Evolutionary conservation across 2,113 vertebrate genomes (phyloP).

Genomic region (Helogale parvula): DNA sequence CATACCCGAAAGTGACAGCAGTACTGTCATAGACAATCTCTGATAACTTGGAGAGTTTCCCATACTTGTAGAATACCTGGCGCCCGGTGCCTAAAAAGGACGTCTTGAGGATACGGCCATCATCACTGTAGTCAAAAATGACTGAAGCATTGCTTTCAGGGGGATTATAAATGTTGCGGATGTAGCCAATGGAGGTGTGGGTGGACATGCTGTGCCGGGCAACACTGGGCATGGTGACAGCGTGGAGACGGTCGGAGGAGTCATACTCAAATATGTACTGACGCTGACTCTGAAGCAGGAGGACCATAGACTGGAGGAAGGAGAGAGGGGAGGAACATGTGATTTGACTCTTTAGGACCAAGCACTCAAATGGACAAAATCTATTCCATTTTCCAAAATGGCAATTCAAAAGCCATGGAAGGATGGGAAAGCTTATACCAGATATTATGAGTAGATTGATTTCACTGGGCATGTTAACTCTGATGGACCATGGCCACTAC

Average conservation of each 20-base stretch:
- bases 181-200: constrained; percentile 97
- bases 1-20: constrained; percentile 96
- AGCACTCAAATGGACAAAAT: background rate
- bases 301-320: constrained; percentile 94
- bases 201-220: constrained; percentile 99
- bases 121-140: constrained; percentile 97
- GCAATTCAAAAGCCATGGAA: background rate
- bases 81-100: constrained; percentile 95
- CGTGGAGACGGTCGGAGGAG: constrained; percentile 92
- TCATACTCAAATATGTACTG: constrained; percentile 99
- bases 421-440: background rate
- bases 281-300: constrained; percentile 97
- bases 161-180: constrained; percentile 97
- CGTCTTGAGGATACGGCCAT: constrained; percentile 93
- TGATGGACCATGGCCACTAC: background rate
- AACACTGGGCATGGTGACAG: constrained; percentile 98
- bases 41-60: constrained; percentile 95
- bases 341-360: background rate
- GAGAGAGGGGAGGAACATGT: constrained; percentile 9
- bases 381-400: background rate
- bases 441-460: background rate
- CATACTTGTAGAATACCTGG: constrained; percentile 98
- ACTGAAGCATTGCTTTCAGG: constrained; percentile 98
- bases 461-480: background rate
- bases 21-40: constrained; percentile 98